Base-by-base conservation (phyloP, 2,113 vertebrate species). In the Odocoileus hemionus region DNA sequence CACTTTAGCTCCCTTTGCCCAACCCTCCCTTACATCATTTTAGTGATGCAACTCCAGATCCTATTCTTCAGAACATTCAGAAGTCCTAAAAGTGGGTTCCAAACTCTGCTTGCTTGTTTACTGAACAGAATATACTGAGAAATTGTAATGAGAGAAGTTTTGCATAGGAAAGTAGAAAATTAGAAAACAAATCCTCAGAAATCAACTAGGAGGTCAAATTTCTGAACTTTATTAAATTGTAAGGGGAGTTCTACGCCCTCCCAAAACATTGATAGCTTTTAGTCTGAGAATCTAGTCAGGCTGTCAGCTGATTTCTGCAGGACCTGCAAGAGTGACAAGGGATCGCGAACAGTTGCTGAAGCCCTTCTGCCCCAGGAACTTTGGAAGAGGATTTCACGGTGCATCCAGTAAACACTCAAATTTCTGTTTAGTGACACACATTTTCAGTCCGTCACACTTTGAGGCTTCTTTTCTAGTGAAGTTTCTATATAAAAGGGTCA, bases 131-230 rank as follows among this genome's bases (percentile, higher is more conserved):
- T 43, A 55, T 30, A 55, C 58, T 11, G 36, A 80, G 15, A 15
- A 13, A 9, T 4, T 52, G 1, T 47, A 47, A 16, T 15, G 67
- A 10, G 12, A 92, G 14, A 87, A 2, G 1, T 33, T 86, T 78
- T 8, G 78, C 14, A 17, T 17, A 45, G n/a, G 16, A 92, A 39
- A 89, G 33, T 79, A 14, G 26, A 52, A 64, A 43, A 76, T 79
- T 33, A 87, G 86, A 96, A 13, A 86, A 64, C 8, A 58, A 39
- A 93, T 86, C 3, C 4, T 95, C 87, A 82, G 61, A 91, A 74
- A 90, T 64, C 30, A 93, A 43, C 52, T 39, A 17, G 67, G 9
- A 74, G 28, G 21, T 80, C 33, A 91, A 92, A 39, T 67, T 33
- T 92, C 30, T 89, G 55, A 86, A 70, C 43, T 70, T 54, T 61